A percentile compares a stretch with the other conserved stretches of the same genome.
Evolutionary conservation across 2,797 vertebrate species (phyloP).

Genomic region (Sebastes oblongus): DNA sequence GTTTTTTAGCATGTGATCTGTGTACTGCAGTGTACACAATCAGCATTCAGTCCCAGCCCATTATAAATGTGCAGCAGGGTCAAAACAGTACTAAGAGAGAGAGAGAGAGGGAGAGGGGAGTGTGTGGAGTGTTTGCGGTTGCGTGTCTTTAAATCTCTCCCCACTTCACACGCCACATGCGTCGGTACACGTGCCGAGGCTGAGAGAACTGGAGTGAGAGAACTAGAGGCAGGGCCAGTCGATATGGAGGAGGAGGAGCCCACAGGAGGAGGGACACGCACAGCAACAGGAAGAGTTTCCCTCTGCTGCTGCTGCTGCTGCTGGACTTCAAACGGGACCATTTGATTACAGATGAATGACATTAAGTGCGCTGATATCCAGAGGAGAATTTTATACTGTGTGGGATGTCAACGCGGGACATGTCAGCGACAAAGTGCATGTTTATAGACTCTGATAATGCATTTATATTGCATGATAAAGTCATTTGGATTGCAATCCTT

Average conservation of each 20-base stretch:
- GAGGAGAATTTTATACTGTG: not conserved
- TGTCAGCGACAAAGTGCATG: not conserved
- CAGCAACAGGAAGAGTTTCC: constrained; percentile 71
- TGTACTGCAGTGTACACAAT: constrained; percentile 50
- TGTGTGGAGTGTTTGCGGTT: constrained; percentile 71
- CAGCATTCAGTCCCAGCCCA: constrained; percentile 59
- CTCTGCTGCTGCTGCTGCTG: not conserved
- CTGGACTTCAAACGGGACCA: constrained; percentile 56
- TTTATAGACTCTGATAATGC: not conserved
- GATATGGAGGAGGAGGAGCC: constrained; percentile 56
- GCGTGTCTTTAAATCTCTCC: constrained; percentile 87
- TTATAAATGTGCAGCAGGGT: constrained; percentile 69
- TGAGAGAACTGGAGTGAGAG: constrained; percentile 75
- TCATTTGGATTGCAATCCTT: not conserved
- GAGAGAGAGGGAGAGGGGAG: constrained; percentile 35
- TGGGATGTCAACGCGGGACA: not conserved
- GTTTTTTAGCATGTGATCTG: constrained; percentile 60
- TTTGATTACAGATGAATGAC: constrained; percentile 41
- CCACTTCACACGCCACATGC: constrained; percentile 83
- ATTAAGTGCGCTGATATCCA: constrained; percentile 17
- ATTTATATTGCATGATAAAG: constrained; percentile 1
- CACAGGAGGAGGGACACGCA: constrained; percentile 16
- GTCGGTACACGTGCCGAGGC: constrained; percentile 82
- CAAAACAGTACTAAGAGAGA: constrained; percentile 54
- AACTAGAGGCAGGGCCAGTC: constrained; percentile 74